Evolutionary conservation across 2,113 vertebrate genomes (phyloP).

Genomic region (Syngnathus floridae): DNA sequence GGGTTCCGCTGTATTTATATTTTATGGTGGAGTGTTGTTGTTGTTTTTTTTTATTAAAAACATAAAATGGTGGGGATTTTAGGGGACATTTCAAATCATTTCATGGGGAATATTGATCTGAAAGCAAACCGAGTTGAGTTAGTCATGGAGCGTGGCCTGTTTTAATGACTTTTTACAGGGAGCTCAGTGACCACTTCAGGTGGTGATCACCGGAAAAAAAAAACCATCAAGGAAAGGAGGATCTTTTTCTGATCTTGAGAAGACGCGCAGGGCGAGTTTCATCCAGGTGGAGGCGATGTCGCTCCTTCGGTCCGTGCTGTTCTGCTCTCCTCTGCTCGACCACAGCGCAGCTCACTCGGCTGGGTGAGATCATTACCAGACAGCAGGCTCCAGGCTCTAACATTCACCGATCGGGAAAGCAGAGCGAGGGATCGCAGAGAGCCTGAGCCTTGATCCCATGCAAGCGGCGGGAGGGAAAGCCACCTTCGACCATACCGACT

Average conservation of each 20-base stretch:
- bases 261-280: constrained; percentile 24
- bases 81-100: background rate
- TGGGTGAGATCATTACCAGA: constrained; percentile 73
- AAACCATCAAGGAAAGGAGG: background rate
- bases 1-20: no score
- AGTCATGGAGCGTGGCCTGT: background rate
- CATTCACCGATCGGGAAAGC: constrained; percentile 63
- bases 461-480: constrained; percentile 31
- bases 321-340: constrained; percentile 29
- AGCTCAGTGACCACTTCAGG: background rate
- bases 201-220: background rate
- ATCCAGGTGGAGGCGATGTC: constrained; percentile 66
- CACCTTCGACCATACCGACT: constrained; percentile 36
- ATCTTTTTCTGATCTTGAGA: background rate
- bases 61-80: background rate
- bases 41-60: background rate
- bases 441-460: constrained; percentile 41
- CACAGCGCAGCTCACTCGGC: constrained; percentile 52
- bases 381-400: constrained; percentile 69
- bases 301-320: constrained; percentile 51
- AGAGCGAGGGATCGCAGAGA: constrained; percentile 18
- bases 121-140: background rate
- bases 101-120: background rate
- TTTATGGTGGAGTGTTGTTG: background rate
- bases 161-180: background rate